These are phyloP conservation scores for Ctenoplectra terminalis DNA, from an alignment of 1,140 invertebrate genomes.

Conservation along the genomic window DNA sequence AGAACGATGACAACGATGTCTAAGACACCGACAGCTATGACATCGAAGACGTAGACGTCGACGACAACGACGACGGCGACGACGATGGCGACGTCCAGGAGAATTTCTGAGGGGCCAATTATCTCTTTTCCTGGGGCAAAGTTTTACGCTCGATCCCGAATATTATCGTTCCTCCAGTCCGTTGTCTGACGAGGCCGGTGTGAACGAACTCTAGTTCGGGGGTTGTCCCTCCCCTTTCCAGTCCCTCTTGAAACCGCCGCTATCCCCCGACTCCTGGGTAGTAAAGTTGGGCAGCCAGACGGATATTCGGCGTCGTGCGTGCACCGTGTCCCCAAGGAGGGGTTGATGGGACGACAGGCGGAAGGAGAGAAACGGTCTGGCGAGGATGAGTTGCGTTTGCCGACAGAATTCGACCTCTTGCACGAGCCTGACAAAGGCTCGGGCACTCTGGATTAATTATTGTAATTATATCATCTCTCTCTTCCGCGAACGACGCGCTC, in stretches of 20 bases:
- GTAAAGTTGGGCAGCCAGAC: slow-evolving; percentile 73
- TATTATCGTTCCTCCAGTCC: slow-evolving; percentile 66
- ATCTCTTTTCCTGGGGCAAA: slow-evolving; percentile 67
- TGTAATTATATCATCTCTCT: slow-evolving; percentile 60
- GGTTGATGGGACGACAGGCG: slow-evolving; percentile 34
- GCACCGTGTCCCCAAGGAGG: slow-evolving; percentile 60
- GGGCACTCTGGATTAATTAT: slow-evolving; percentile 67
- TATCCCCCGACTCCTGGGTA: slow-evolving; percentile 48
- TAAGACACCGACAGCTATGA: slow-evolving; percentile 11
- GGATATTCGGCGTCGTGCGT: slow-evolving; percentile 76
- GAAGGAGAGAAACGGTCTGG: slow-evolving; percentile 35
- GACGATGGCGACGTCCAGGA: slow-evolving; percentile 26
- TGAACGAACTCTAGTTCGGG: slow-evolving; percentile 77
- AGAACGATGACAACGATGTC: neutral
- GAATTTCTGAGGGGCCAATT: slow-evolving; percentile 65
- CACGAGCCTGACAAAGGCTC: slow-evolving; percentile 52
- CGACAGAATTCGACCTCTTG: slow-evolving; percentile 66
- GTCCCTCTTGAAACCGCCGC: slow-evolving; percentile 26
- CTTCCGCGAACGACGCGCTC: slow-evolving; percentile 35
- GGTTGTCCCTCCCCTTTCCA: slow-evolving; percentile 41
- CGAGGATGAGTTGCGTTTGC: slow-evolving; percentile 50
- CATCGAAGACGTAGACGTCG: slow-evolving; percentile 28
- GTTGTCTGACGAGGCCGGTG: slow-evolving; percentile 68
- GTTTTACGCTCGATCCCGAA: slow-evolving; percentile 69
- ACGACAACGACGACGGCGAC: slow-evolving; percentile 11